Evolutionary conservation across 2,113 vertebrate genomes (phyloP), one percentile per base, ranked within the genome.

Genomic region (Epinephelus moara): DNA sequence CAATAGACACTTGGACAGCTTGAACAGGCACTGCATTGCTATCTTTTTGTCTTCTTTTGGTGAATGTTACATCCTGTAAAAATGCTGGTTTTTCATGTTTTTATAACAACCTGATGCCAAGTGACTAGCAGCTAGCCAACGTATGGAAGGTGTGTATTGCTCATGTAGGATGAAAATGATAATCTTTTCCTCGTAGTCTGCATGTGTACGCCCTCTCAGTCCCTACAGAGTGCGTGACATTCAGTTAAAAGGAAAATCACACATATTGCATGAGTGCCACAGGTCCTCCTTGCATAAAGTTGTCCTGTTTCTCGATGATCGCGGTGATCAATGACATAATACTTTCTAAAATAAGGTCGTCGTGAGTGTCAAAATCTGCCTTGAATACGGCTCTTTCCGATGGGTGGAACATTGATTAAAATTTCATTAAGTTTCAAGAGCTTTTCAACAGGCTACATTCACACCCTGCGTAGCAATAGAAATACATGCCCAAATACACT

Each of bases 1-100:
- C 97, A 99, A 97, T 85, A 87, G 91, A 92, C 93, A 97, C 96
- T 97, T 95, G 97, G 96, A 97, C 97, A 98, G 97, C 97, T 96
- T 95, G 95, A 97, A 98, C 98, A 99, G 98, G 98, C 98, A 99
- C 98, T 98, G 97, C 96, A 97, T 97, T 96, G 93, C 89, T 93
- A 84, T 91, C 86, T 81, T 87, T 87, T 86, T 63, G 87, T 93
- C 96, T 96, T 97, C 97, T 97, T 98, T 98, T 97, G 97, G 97
- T 98, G 98, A 98, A 96, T 96, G 96, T 97, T 88, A 93, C 85
- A 90, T 92, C 89, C 89, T 75, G 85, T 91, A 92, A 93, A 95
- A 98, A 98, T 99, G 97, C 97, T 98, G 97, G 97, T 98, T 98
- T 45, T 97, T 95, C 95, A 96, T 95, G 96, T 96, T 97, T 30